phyloP scores from a whole-genome alignment of 2,113 vertebrate genomes.

The Numida meleagris region DNA sequence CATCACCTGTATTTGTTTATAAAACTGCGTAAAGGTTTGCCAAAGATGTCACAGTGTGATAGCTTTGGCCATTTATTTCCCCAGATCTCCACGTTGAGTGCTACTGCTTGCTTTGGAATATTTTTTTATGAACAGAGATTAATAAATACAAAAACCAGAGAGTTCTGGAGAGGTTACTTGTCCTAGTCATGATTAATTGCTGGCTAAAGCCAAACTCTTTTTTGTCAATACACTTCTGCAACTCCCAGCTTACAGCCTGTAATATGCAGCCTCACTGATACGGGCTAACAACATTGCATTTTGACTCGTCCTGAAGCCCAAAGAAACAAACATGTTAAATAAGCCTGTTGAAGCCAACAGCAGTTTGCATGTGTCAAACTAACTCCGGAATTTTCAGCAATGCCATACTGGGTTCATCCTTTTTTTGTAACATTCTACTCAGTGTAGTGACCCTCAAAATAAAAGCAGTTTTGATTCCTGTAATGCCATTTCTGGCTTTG shows the following conservation, averaged over 20 bases:
- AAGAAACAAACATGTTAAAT: slow-evolving; percentile 50
- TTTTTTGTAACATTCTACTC: slow-evolving; percentile 18
- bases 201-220: neutral
- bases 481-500: slow-evolving; percentile 10
- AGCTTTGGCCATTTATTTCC: slow-evolving; percentile 32
- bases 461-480: neutral
- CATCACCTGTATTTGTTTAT: slow-evolving; percentile 49
- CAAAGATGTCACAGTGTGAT: slow-evolving; percentile 11
- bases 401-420: slow-evolving; percentile 14
- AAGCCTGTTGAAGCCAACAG: slow-evolving; percentile 38
- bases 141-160: slow-evolving; percentile 33
- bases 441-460: slow-evolving; percentile 4
- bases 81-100: neutral
- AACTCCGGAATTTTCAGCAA: slow-evolving; percentile 39
- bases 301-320: slow-evolving; percentile 22
- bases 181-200: neutral
- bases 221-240: neutral
- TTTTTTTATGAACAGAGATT: neutral
- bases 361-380: slow-evolving; percentile 6
- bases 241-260: neutral
- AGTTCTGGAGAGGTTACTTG: neutral
- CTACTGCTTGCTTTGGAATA: slow-evolving; percentile 7
- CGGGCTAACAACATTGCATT: neutral
- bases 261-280: neutral
- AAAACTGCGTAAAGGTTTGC: slow-evolving; percentile 63